Conservation (phyloP, 2,888 invertebrate genomes). For the Rhingia rostrata region DNA sequence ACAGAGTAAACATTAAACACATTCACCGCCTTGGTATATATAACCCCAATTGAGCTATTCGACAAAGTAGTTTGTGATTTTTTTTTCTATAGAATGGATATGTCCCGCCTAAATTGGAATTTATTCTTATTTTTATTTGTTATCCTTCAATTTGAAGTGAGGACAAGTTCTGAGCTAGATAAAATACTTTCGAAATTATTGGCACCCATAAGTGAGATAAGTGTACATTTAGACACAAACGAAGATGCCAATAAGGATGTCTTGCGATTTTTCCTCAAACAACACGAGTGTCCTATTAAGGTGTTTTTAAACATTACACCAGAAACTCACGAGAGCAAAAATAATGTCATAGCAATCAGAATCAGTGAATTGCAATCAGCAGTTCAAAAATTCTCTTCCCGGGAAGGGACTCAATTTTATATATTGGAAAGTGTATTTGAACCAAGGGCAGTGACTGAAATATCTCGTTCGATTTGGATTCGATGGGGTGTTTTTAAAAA, state of each 20-base stretch:
- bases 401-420: conserved; percentile 43
- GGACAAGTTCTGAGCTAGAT: neutral
- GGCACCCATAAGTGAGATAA: conserved; percentile 74
- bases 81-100: conserved; percentile 17
- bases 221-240: conserved; percentile 74
- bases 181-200: conserved; percentile 65
- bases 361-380: conserved; percentile 6
- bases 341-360: conserved; percentile 34
- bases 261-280: conserved; percentile 76
- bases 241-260: conserved; percentile 71
- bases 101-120: conserved; percentile 14
- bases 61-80: conserved; percentile 23
- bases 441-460: conserved; percentile 55
- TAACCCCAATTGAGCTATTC: neutral
- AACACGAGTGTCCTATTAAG: conserved; percentile 68
- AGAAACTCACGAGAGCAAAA: conserved; percentile 15
- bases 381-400: conserved; percentile 31
- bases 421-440: conserved; percentile 34
- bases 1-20: conserved; percentile 27
- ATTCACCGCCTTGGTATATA: conserved; percentile 40
- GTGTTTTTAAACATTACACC: conserved; percentile 54
- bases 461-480: conserved; percentile 77
- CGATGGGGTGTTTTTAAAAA: conserved; percentile 76
- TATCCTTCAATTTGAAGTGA: neutral
- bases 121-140: neutral